Evolutionary conservation across 2,113 vertebrate genomes (phyloP).

Genomic region (Galeopterus variegatus): DNA sequence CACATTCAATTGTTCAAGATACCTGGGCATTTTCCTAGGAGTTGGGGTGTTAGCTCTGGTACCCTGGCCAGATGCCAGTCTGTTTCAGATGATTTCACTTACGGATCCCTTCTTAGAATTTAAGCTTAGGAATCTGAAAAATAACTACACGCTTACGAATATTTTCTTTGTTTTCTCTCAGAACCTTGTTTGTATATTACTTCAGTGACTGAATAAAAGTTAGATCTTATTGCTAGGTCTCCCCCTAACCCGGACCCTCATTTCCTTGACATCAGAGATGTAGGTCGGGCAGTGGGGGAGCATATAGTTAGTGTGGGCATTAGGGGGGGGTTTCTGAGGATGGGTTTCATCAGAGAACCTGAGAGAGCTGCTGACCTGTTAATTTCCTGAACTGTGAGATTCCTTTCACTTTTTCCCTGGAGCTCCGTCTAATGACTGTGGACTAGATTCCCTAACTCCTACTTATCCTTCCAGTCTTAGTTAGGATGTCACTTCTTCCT

Average conservation of each 20-base stretch:
- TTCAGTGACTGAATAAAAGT: neutral
- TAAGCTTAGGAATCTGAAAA: slow-evolving; percentile 9
- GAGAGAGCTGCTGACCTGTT: neutral
- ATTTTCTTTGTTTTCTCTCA: neutral
- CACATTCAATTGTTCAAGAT: neutral
- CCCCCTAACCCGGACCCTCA: neutral
- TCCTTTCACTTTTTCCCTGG: neutral
- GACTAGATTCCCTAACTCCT: neutral
- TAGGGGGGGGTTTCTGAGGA: neutral
- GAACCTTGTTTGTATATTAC: neutral
- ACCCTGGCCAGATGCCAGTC: neutral
- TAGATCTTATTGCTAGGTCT: neutral
- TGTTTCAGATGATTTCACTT: slow-evolving; percentile 17
- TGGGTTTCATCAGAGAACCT: neutral
- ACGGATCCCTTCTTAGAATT: slow-evolving; percentile 39
- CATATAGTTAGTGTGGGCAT: neutral
- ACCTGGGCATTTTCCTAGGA: slow-evolving; percentile 39
- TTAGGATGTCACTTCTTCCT: neutral
- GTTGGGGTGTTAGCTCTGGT: neutral
- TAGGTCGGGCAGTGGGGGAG: neutral
- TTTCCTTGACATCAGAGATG: neutral
- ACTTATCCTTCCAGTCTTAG: neutral
- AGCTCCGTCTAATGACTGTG: neutral
- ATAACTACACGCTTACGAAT: neutral
- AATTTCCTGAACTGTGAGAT: neutral